Evolutionary conservation across 2,888 invertebrate genomes (phyloP).

Genomic region (Gymnosoma rotundatum): DNA sequence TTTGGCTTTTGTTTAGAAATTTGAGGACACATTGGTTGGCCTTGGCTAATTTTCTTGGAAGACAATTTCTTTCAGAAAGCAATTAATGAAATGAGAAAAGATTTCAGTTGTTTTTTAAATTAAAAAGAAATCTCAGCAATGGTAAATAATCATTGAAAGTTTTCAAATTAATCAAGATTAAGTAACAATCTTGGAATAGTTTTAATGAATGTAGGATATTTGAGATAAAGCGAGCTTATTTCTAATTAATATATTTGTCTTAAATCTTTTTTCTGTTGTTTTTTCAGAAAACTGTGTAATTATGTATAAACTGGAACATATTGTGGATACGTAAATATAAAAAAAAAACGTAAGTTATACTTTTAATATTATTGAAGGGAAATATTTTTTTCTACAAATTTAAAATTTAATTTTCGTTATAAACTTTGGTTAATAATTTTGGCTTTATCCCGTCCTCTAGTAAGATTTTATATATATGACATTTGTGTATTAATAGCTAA

Average conservation of each 20-base stretch:
- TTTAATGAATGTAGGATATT: not conserved
- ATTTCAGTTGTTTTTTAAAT: too few species aligned
- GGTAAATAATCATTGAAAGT: not conserved
- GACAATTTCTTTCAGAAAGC: constrained; percentile 8
- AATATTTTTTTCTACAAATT: too few species aligned
- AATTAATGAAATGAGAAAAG: constrained; percentile 19
- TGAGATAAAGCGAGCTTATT: not conserved
- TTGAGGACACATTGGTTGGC: not conserved
- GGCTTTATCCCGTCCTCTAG: too few species aligned
- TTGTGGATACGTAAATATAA: constrained; percentile 25
- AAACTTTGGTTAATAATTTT: too few species aligned
- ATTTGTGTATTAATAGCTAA: too few species aligned
- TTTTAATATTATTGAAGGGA: not conserved
- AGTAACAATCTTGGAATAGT: too few species aligned
- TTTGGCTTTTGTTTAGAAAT: constrained; percentile 9
- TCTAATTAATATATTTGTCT: not conserved
- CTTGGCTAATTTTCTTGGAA: not conserved
- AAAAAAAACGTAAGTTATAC: constrained; percentile 26
- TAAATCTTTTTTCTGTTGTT: not conserved
- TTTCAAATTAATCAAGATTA: not conserved
- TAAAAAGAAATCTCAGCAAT: too few species aligned
- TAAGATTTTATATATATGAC: too few species aligned
- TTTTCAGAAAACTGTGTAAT: constrained; percentile 20
- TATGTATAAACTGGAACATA: constrained; percentile 3
- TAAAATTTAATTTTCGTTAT: too few species aligned